Conservation (phyloP, 2,113 vertebrate species). For the Neopipo cinnamomea region DNA sequence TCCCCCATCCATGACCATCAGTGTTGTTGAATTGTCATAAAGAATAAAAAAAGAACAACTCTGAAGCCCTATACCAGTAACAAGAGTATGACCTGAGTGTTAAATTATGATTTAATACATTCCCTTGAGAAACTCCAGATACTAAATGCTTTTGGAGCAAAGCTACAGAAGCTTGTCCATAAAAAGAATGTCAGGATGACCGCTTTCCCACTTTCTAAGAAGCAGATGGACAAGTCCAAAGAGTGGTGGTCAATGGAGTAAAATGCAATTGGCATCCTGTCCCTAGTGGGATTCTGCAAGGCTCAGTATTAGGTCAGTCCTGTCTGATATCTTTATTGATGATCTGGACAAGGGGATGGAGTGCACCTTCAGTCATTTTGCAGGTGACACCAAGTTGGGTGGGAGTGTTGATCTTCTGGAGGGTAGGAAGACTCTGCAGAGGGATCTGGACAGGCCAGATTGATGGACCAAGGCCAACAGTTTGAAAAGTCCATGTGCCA, state of each 20-base stretch:
- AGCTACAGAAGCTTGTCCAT: background rate
- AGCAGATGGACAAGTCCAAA: background rate
- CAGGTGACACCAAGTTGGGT: background rate
- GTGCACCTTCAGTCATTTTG: background rate
- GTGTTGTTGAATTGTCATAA: background rate
- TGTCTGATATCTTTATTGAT: background rate
- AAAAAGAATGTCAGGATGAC: background rate
- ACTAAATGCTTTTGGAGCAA: background rate
- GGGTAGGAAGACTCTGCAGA: background rate
- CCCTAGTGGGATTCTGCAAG: background rate
- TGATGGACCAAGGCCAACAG: background rate
- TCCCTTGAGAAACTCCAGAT: background rate
- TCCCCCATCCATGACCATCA: fast-evolving
- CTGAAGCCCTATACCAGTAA: background rate
- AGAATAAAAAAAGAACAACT: background rate
- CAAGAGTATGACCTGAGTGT: background rate
- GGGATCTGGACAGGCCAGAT: background rate
- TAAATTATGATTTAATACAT: background rate
- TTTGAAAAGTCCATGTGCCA: background rate
- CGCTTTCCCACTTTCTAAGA: background rate
- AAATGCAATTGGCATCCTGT: background rate
- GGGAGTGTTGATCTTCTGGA: background rate
- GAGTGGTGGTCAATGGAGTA: background rate
- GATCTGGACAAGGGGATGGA: background rate
- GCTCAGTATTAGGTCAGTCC: background rate